Evolutionary conservation across 2,113 vertebrate genomes (phyloP), one percentile per base, ranked within the genome.

Genomic region (Silurus asotus): DNA sequence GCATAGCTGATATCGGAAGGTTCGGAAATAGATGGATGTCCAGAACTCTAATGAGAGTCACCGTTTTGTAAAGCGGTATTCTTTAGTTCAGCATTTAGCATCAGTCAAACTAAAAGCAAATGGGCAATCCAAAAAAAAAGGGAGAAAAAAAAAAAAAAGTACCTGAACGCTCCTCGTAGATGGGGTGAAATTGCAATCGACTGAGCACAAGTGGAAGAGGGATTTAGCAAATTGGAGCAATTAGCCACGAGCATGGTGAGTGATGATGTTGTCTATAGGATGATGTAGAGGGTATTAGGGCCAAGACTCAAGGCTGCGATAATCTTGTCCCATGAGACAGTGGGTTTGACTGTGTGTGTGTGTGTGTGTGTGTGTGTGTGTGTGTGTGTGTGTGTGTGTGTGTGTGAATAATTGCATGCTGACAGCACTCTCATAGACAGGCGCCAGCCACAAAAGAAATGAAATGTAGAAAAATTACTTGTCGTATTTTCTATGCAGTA

Each of bases 231-330:
- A 90, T 90, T 90, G 89, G 84, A 85, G 86, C 89, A 90, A 90
- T 90, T 90, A 90, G 89, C 88, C 88, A 76, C 82, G 84, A 87
- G 87, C 84, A 81, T 78, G 86, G 86, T 89, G 89, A 90, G 86
- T 90, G 89, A 90, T 90, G 88, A 90, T 90, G 89, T 87, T 90
- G 89, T 84, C 89, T 88, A 89, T 87, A 89, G 86, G 86, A 90
- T 90, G 89, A 90, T 90, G 88, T 90, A 90, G 89, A 78, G 77
- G 79, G 84, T 85, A 87, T 89, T 90, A 88, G 84, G 85, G 86
- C 65, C 88, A 85, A 76, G 86, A 90, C 86, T 86, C 84, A 86
- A 86, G 88, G 86, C 65, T 87, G 64, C 86, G 62, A 86, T 89
- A 90, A 90, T 89, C 88, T 87, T 56, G 76, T 86, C 82, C 84